Evolutionary conservation across 2,113 vertebrate species (phyloP).

Genomic region (Trichomycterus rosablanca): DNA sequence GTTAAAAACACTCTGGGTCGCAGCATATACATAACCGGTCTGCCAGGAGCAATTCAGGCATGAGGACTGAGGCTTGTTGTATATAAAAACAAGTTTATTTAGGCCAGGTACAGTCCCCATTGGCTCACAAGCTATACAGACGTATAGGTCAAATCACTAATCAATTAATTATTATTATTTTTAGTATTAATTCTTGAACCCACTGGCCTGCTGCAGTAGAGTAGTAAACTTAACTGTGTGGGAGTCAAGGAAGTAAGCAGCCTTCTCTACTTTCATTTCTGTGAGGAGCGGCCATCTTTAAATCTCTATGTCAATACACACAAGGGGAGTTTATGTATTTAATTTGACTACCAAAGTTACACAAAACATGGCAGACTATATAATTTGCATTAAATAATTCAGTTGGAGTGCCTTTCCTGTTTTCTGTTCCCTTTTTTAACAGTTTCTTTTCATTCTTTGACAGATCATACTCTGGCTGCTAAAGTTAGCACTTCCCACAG

Average conservation of each 20-base stretch:
- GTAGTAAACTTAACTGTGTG: too few species aligned
- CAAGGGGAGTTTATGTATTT: conserved; percentile 41
- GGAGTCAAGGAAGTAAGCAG: background rate
- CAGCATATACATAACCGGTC: background rate
- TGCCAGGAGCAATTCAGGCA: background rate
- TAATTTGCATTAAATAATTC: background rate
- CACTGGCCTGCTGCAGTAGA: too few species aligned
- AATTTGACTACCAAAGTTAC: conserved; percentile 5
- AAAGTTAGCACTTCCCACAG: conserved; percentile 35
- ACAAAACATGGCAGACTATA: background rate
- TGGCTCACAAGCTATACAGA: too few species aligned
- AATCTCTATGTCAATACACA: conserved; percentile 22
- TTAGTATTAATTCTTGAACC: too few species aligned
- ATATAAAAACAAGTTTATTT: background rate
- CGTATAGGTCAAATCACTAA: background rate
- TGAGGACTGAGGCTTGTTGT: background rate
- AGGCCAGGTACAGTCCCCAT: too few species aligned
- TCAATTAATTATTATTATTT: background rate
- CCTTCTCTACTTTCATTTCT: background rate
- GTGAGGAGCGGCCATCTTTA: background rate
- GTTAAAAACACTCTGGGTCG: background rate
- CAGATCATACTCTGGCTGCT: conserved; percentile 42
- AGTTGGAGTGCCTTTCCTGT: background rate
- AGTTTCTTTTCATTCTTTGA: conserved; percentile 39
- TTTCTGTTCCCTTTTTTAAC: conserved; percentile 2